A percentile compares a stretch with the other conserved stretches of the same genome.
phyloP scores from a whole-genome alignment of 2,888 invertebrate species.

The Drosophila cognata region DNA sequence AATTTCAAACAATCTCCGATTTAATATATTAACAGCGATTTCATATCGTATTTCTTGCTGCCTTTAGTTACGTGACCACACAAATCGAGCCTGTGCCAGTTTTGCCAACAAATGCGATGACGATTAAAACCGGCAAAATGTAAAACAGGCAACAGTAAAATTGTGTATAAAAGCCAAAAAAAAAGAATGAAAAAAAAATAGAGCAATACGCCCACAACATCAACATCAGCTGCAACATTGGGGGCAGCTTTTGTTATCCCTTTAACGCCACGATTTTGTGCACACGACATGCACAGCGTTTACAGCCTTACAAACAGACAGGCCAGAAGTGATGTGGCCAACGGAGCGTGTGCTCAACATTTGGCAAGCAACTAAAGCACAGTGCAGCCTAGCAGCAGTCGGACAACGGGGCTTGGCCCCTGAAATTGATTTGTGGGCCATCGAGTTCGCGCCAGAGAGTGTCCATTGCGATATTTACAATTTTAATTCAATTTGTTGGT shows the following conservation, averaged over 20 bases:
- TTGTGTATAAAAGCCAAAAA: conserved; percentile 10
- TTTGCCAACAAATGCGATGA: conserved; percentile 42
- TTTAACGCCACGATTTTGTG: conserved; percentile 45
- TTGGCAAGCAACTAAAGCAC: conserved; percentile 29
- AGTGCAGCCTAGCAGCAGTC: conserved; percentile 19
- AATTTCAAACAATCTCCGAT: not conserved
- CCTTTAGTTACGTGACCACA: conserved; percentile 29
- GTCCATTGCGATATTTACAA: conserved; percentile 68
- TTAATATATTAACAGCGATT: conserved; percentile 3
- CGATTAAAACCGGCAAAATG: conserved; percentile 15
- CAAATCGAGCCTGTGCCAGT: conserved; percentile 39
- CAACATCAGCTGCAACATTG: conserved; percentile 37
- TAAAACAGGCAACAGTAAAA: conserved; percentile 3
- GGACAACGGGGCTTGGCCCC: conserved; percentile 18
- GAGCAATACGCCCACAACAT: conserved; percentile 41
- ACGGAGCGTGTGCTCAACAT: conserved; percentile 62
- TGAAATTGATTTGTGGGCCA: conserved; percentile 75
- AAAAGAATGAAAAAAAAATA: conserved; percentile 6
- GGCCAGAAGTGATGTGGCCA: conserved; percentile 20
- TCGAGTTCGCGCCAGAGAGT: conserved; percentile 61
- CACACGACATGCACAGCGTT: conserved; percentile 40
- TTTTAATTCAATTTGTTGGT: conserved; percentile 76
- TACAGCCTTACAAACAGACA: conserved; percentile 35
- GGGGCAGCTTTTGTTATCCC: conserved; percentile 48
- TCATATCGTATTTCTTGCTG: conserved; percentile 7